phyloP scores from a whole-genome alignment of 2,113 vertebrate species.

The Rhynchomys soricoides region DNA sequence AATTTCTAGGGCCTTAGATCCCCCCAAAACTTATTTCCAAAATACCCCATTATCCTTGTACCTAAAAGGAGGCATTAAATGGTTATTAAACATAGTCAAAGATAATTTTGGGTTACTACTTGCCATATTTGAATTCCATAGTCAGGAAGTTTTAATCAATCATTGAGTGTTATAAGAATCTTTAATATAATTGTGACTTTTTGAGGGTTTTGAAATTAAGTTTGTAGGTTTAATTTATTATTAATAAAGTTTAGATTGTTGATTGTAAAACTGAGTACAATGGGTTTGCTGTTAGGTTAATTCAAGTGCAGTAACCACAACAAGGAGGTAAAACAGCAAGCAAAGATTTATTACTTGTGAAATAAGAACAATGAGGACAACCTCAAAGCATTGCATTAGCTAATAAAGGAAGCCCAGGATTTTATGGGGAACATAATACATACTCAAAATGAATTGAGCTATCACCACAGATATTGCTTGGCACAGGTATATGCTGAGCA shows the following conservation, averaged over 20 bases:
- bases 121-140: not conserved
- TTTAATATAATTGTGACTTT: not conserved
- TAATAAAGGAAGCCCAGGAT: not conserved
- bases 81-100: no score
- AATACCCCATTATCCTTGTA: not conserved
- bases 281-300: not conserved
- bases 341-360: not conserved
- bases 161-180: not conserved
- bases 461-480: not conserved
- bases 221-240: not conserved
- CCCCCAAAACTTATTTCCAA: not conserved
- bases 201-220: not conserved
- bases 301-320: not conserved
- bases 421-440: not conserved
- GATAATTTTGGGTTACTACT: not conserved
- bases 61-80: no score
- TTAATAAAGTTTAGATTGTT: not conserved
- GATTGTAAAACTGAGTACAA: not conserved
- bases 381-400: not conserved
- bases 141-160: not conserved
- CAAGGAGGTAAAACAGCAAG: not conserved
- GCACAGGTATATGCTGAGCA: not conserved
- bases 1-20: not conserved
- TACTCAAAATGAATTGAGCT: not conserved
- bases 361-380: not conserved